Evolutionary conservation across 2,888 invertebrate species (phyloP), one percentile per base, ranked within the genome.

Genomic region (Ectobius pallidus): DNA sequence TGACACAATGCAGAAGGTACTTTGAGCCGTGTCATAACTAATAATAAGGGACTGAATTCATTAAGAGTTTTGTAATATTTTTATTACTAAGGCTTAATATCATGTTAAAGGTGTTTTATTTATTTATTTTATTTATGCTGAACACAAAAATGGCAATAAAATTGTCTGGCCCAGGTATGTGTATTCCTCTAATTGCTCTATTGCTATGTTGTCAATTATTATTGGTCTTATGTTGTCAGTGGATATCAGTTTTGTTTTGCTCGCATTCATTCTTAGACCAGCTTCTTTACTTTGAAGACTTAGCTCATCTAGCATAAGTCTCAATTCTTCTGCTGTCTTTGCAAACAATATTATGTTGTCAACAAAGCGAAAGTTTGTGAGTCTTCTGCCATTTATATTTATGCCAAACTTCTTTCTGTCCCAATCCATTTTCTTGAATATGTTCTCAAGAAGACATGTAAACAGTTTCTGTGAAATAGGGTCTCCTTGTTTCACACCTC

Each of bases 271-370:
- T 34, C 34, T 46, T 46, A 46, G n/a, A 46, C n/a, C n/a, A n/a
- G n/a, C 46, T 46, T 46, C 46, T 46, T 46, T 46, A n/a, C 46
- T 46, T 46, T 46, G 7, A 46, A 46, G n/a, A 46, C n/a, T n/a
- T n/a, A 46, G n/a, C 46, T n/a, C 46, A 46, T 46, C n/a, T 46
- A 46, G 46, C 46, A n/a, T 46, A n/a, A 14, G 46, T n/a, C 7
- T 46, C 7, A 46, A n/a, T 46, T 46, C 16, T 46, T n/a, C 16
- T n/a, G 46, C 46, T 3, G n/a, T n/a, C n/a, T 46, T 46, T 46
- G 46, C 4, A 46, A 46, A 3, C 9, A 46, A 9, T 3, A n/a
- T 3, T 46, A 46, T 46, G n/a, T 46, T n/a, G 3, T 46, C n/a
- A 11, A n/a, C 46, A n/a, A 46, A 46, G 11, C 46, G 11, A 4